Evolutionary conservation across 2,113 vertebrate genomes (phyloP), one percentile per base, ranked within the genome.

Genomic region (Sardina pilchardus): DNA sequence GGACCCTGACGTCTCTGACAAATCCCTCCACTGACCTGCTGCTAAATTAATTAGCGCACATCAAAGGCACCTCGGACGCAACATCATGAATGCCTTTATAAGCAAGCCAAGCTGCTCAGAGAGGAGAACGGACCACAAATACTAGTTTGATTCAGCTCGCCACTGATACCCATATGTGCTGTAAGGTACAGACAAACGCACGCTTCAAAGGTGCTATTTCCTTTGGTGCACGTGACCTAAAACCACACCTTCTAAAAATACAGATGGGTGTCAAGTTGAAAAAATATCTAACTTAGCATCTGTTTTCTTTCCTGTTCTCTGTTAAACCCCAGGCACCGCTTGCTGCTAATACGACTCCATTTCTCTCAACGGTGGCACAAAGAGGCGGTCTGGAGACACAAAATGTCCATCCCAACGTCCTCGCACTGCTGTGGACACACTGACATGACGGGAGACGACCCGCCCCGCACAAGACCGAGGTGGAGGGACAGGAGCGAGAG

Each of bases 11-110:
- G 59, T n/a, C 59, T 26, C 59, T 67, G 59, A 67, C 8, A 30
- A 67, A 67, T 67, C 59, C 59, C 59, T 67, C 24, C 24, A 9
- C 59, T 67, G 91, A 93, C 93, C 92, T 84, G 83, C 86, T 83
- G 83, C 89, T 88, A 92, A 89, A 91, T 90, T 87, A 91, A 91
- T 92, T 90, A 90, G 81, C 82, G 75, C 89, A 90, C 90, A 91
- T 91, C 86, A 92, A 90, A 90, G 83, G 83, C 80, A 85, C 86
- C 86, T 83, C 8, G 87, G 87, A 89, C 50, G 80, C 24, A 86
- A 84, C 80, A 91, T n/a, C 59, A 26, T 30, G 0, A 67, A 67
- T 30, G 26, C 16, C 50, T 53, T 53, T 17, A 17, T 19, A 53
- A 53, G 17, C 17, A 19, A 3, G 50, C 14, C 14, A 53, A 53